Evolutionary conservation across 1,140 invertebrate species (phyloP), one percentile per base, ranked within the genome.

Genomic region (Zaprionus capensis): DNA sequence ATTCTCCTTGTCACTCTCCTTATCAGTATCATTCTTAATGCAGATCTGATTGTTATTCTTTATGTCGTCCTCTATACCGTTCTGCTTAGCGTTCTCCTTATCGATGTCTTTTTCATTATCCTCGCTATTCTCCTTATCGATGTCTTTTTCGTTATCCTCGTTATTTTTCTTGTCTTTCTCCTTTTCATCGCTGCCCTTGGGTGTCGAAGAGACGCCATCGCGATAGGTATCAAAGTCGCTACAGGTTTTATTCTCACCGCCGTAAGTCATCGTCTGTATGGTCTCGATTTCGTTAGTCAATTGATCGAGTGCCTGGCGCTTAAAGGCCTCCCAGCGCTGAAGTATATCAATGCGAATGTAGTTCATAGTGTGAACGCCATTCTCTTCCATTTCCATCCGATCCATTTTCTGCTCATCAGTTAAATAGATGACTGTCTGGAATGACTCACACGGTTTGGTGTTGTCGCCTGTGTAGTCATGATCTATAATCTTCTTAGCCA

Each of bases 271-370:
- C 1, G 59, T 53, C 31, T 91, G 84, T 2, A 91, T 62, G 15
- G 91, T 80, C 15, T 80, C 88, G 4, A 91, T 83, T 15, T 91
- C 88, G 3, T 63, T 49, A 4, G 75, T 91, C 0, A 91, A 61
- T 53, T 82, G 34, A 34, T 84, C 81, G 5, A 91, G 65, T 1
- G 84, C 88, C 31, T 72, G 73, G 4, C 81, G 78, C 38, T 91
- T 91, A 62, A 58, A 70, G 9, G 55, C 61, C 57, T 91, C 88
- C 87, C 87, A 91, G 9, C 68, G 65, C 51, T 70, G 64, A 4
- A 91, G 49, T 9, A 80, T 44, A 44, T 80, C 67, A 1, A 91
- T 4, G 1, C 69, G 74, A 5, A 73, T 67, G 7, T 81, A 78
- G n/a, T 91, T 88, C 1, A 84, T 11, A 2, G 75, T 70, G 20